Conservation (phyloP, 2,888 invertebrate genomes). For the Pseudoips prasinana region DNA sequence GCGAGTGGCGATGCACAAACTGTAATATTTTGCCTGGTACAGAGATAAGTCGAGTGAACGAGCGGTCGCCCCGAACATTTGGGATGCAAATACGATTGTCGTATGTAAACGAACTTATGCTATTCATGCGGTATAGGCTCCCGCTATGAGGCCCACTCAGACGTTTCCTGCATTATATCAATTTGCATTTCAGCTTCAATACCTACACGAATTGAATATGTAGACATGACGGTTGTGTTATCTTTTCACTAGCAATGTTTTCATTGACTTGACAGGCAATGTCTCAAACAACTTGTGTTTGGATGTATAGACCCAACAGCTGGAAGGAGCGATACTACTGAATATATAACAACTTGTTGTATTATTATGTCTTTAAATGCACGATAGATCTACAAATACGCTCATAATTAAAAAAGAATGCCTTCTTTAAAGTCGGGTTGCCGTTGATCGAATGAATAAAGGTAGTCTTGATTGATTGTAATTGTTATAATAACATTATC, state of each 20-base stretch:
- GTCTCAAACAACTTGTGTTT: neutral
- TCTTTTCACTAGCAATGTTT: slow-evolving; percentile 20
- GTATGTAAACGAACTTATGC: slow-evolving; percentile 81
- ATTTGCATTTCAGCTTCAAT: slow-evolving; percentile 77
- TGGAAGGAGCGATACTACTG: too few species aligned
- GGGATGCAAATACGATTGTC: slow-evolving; percentile 80
- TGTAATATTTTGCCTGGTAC: slow-evolving; percentile 77
- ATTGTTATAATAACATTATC: too few species aligned
- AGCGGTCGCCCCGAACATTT: slow-evolving; percentile 73
- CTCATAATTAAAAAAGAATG: too few species aligned
- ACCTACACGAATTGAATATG: slow-evolving; percentile 30
- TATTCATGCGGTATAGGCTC: slow-evolving; percentile 74
- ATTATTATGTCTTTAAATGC: too few species aligned
- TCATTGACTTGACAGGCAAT: slow-evolving; percentile 17
- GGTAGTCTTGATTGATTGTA: too few species aligned
- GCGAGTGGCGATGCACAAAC: slow-evolving; percentile 77
- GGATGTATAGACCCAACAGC: too few species aligned
- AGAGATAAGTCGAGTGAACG: slow-evolving; percentile 71
- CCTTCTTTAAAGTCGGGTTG: too few species aligned
- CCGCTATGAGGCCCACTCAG: slow-evolving; percentile 80
- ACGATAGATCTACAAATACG: too few species aligned
- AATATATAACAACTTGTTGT: too few species aligned
- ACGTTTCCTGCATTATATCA: slow-evolving; percentile 81
- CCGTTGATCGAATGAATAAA: too few species aligned
- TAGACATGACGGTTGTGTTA: slow-evolving; percentile 26